Percentiles rank a stretch among this genome's conserved stretches.
These are phyloP conservation scores for Xiphophorus maculatus DNA, from an alignment of 2,113 vertebrate species.

Conservation along the genomic window DNA sequence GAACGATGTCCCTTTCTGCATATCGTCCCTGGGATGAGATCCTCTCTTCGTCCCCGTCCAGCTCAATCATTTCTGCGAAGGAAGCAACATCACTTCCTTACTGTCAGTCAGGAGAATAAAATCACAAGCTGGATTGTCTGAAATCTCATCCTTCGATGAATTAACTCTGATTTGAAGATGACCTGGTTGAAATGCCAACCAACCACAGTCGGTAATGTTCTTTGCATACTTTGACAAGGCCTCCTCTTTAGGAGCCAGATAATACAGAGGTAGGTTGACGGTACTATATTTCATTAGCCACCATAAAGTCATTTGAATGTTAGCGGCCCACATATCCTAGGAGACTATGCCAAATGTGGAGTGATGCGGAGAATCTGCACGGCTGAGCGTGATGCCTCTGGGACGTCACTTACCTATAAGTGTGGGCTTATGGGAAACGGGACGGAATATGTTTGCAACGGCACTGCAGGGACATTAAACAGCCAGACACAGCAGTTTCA, in stretches of 20 bases:
- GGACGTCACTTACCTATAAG: slow-evolving; percentile 12
- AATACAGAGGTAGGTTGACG: not conserved
- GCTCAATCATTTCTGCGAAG: slow-evolving; percentile 91
- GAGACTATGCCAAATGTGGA: slow-evolving; percentile 9
- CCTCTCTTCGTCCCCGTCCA: slow-evolving; percentile 95
- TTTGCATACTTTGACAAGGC: not conserved
- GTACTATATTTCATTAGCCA: not conserved
- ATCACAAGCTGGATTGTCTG: not conserved
- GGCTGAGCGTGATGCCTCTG: slow-evolving; percentile 21
- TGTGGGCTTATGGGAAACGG: not conserved
- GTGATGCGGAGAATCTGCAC: slow-evolving; percentile 18
- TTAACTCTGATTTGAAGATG: not conserved
- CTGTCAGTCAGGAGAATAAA: slow-evolving; percentile 15
- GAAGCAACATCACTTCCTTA: slow-evolving; percentile 37
- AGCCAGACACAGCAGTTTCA: slow-evolving; percentile 29
- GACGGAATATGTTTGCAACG: slow-evolving; percentile 11
- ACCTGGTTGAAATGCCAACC: not conserved
- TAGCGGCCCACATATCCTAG: slow-evolving; percentile 21
- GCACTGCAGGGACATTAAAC: slow-evolving; percentile 39
- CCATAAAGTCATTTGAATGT: slow-evolving; percentile 9
- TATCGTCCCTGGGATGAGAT: slow-evolving; percentile 95
- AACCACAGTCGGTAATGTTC: not conserved
- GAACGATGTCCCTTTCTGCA: slow-evolving; percentile 97
- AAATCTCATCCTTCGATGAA: not conserved
- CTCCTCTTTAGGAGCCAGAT: not conserved